A percentile compares a stretch with the other conserved stretches of the same genome.
These are phyloP conservation scores for Ctenomys sociabilis DNA, from an alignment of 2,113 vertebrate species.

Conservation along the genomic window DNA sequence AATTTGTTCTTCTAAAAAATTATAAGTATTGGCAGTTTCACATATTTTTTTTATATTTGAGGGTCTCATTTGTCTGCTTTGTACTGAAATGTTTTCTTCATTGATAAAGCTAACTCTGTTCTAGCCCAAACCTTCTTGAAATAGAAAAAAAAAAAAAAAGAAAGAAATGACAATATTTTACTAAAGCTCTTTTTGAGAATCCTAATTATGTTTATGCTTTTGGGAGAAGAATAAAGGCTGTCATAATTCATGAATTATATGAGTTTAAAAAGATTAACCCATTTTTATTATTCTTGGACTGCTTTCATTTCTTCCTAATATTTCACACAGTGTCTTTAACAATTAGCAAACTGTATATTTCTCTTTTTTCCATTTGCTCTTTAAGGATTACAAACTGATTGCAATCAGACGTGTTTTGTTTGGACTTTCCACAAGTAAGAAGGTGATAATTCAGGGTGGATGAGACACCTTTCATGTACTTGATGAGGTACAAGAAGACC, in stretches of 20 bases:
- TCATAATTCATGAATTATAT: slow-evolving; percentile 65
- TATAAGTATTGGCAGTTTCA: slow-evolving; percentile 42
- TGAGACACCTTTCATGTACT: background rate
- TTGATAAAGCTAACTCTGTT: slow-evolving; percentile 69
- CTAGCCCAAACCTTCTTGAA: slow-evolving; percentile 57
- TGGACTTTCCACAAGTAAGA: background rate
- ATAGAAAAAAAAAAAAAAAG: no score
- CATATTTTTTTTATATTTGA: slow-evolving; percentile 6
- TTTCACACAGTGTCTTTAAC: slow-evolving; percentile 73
- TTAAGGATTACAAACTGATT: slow-evolving; percentile 56
- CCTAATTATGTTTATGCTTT: slow-evolving; percentile 78
- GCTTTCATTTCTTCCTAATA: slow-evolving; percentile 74
- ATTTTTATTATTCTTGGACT: slow-evolving; percentile 74
- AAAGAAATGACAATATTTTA: slow-evolving; percentile 63
- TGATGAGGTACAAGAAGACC: slow-evolving; percentile 3
- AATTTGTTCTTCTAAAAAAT: slow-evolving; percentile 15
- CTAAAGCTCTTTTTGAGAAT: slow-evolving; percentile 79
- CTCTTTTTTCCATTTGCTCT: slow-evolving; percentile 69
- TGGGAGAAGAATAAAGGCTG: slow-evolving; percentile 74
- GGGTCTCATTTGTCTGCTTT: slow-evolving; percentile 45
- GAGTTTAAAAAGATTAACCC: slow-evolving; percentile 79
- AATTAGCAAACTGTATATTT: slow-evolving; percentile 75
- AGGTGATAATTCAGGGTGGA: slow-evolving; percentile 42
- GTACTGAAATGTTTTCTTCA: slow-evolving; percentile 55
- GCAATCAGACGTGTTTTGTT: slow-evolving; percentile 58